phyloP scores from a whole-genome alignment of 2,888 invertebrate genomes.

The Anticlea derivata region DNA sequence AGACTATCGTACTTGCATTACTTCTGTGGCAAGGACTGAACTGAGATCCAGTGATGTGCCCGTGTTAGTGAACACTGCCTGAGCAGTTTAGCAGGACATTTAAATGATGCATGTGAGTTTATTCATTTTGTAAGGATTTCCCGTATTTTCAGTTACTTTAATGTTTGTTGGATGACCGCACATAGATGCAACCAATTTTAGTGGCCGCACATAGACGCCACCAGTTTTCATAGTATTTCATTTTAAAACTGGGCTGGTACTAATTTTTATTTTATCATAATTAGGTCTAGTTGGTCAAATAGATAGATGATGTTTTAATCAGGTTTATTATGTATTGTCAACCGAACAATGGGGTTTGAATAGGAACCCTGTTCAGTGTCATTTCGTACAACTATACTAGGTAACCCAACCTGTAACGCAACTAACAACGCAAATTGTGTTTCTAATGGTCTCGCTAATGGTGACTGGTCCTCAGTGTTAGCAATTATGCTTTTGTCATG shows the following conservation, averaged over 20 bases:
- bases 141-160: not conserved
- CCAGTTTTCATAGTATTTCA: too few species aligned
- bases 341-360: slow-evolving; percentile 39
- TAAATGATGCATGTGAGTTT: slow-evolving; percentile 77
- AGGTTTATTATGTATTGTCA: slow-evolving; percentile 36
- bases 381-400: too few species aligned
- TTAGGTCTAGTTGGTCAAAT: too few species aligned
- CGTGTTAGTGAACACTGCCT: slow-evolving; percentile 62
- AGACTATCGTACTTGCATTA: slow-evolving; percentile 50
- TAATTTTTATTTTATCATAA: too few species aligned
- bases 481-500: slow-evolving; percentile 42
- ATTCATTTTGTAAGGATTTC: slow-evolving; percentile 2
- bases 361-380: too few species aligned
- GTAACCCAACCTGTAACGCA: too few species aligned
- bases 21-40: slow-evolving; percentile 35
- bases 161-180: not conserved
- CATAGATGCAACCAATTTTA: not conserved
- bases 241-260: too few species aligned
- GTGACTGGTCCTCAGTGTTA: slow-evolving; percentile 37
- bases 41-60: slow-evolving; percentile 62
- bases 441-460: slow-evolving; percentile 34
- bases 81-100: slow-evolving; percentile 50
- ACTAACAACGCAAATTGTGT: not conserved
- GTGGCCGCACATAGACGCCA: too few species aligned
- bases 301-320: too few species aligned